Percentiles rank a stretch among this genome's conserved stretches.
Conservation (phyloP, 2,113 vertebrate genomes). For the Pimephales promelas region DNA sequence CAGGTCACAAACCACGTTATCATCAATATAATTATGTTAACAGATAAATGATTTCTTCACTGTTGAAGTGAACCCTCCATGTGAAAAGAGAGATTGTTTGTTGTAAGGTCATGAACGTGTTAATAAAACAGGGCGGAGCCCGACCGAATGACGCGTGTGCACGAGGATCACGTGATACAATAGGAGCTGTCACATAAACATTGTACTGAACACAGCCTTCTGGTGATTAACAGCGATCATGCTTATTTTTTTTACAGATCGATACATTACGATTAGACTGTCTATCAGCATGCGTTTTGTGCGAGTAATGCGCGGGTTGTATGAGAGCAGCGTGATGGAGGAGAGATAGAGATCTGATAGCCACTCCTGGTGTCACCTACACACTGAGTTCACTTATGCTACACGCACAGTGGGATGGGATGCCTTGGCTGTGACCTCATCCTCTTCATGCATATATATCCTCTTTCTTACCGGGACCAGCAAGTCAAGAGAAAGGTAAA, state of each 20-base stretch:
- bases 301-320: neutral
- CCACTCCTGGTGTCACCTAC: slow-evolving; percentile 3
- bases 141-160: neutral
- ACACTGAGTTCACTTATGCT: neutral
- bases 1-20: neutral
- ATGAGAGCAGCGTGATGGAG: neutral
- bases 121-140: slow-evolving; percentile 30
- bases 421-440: slow-evolving; percentile 19
- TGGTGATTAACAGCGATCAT: neutral
- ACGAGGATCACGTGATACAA: slow-evolving; percentile 41
- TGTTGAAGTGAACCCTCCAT: too few relatives aligned
- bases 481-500: slow-evolving; percentile 38
- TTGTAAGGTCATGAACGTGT: slow-evolving; percentile 20
- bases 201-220: neutral
- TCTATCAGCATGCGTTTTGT: neutral
- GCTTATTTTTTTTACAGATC: neutral
- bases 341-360: slow-evolving; percentile 23
- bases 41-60: neutral
- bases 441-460: neutral
- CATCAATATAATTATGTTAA: neutral
- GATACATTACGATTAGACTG: neutral
- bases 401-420: slow-evolving; percentile 20
- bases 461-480: neutral
- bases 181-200: slow-evolving; percentile 47
- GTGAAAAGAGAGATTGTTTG: neutral